Base-by-base conservation (phyloP, 2,113 vertebrate species). In the Engystomops pustulosus region DNA sequence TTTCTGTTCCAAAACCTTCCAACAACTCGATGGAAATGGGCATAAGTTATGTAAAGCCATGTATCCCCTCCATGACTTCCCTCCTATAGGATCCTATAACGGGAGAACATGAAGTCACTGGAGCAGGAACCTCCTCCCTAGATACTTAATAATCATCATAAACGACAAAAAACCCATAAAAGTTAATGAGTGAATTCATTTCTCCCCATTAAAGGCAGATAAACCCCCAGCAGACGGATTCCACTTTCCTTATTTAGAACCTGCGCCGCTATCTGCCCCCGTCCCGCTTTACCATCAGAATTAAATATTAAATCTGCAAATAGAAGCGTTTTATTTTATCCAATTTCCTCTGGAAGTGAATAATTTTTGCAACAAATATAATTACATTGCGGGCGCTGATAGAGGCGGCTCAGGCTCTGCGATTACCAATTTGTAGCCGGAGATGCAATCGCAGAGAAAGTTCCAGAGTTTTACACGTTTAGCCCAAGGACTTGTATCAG, bases 291-390 rank as follows among this genome's bases (percentile, higher is more conserved):
- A 84, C 67, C 38, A n/a, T 30, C 12, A 2, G 38, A n/a, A 83
- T 53, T 62, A 83, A 74, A 60, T 27, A 25, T 25, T 60, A 30
- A 84, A 17, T 68, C 44, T 27, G 62, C 58, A 84, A 67, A 49
- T 47, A 27, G 30, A 67, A 53, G 41, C 3, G 14, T 68, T 84
- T 84, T 53, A 51, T 67, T 83, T 55, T 67, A 65, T 65, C 55
- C 55, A 67, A 77, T 77, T 53, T 84, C 72, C 60, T 67, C 25
- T 75, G 25, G n/a, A 83, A 75, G 55, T 60, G 65, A 77, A 60
- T 51, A 67, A 53, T 84, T 83, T n/a, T 77, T 84, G 67, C 7
- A 83, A 83, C 55, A 27, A 38, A 74, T 51, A 77, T 75, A 84
- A 84, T 84, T 20, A 27, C 60, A 68, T n/a, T n/a, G 27, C 10